phyloP scores from a whole-genome alignment of 2,888 invertebrate species.

The Metopia argyrocephala region DNA sequence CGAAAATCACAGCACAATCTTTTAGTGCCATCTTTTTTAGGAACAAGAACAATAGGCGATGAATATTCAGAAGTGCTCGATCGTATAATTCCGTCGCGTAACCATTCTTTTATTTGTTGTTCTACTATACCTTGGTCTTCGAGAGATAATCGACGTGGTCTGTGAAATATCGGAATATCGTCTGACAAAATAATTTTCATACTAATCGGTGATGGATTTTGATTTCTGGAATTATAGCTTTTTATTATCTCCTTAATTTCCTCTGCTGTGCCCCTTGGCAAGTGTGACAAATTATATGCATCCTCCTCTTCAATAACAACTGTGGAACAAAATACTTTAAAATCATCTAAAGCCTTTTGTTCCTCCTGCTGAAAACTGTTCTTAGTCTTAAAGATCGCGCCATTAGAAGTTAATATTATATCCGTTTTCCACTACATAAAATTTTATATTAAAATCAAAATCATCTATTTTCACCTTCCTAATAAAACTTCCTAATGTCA shows the following conservation, averaged over 20 bases:
- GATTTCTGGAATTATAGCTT: background rate
- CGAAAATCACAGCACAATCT: constrained; percentile 71
- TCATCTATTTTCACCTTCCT: too few species aligned
- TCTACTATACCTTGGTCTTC: constrained; percentile 64
- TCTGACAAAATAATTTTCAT: constrained; percentile 54
- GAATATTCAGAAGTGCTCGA: constrained; percentile 71
- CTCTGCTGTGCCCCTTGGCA: background rate
- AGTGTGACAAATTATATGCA: background rate
- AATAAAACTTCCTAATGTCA: too few species aligned
- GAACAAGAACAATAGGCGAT: constrained; percentile 66
- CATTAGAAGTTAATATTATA: too few species aligned
- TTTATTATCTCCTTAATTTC: background rate
- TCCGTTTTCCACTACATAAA: too few species aligned
- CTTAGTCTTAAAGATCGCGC: too few species aligned
- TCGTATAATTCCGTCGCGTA: constrained; percentile 70
- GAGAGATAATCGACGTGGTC: too few species aligned
- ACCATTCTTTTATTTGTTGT: constrained; percentile 70
- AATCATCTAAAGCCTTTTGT: background rate
- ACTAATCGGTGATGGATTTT: constrained; percentile 36
- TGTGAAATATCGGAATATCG: constrained; percentile 53
- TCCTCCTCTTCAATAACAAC: background rate
- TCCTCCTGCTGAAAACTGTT: too few species aligned
- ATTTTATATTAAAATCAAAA: too few species aligned
- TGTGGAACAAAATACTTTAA: background rate
- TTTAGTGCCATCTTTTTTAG: constrained; percentile 61